Base-by-base conservation (phyloP, 2,888 invertebrate genomes). In the Pyralis farinalis region DNA sequence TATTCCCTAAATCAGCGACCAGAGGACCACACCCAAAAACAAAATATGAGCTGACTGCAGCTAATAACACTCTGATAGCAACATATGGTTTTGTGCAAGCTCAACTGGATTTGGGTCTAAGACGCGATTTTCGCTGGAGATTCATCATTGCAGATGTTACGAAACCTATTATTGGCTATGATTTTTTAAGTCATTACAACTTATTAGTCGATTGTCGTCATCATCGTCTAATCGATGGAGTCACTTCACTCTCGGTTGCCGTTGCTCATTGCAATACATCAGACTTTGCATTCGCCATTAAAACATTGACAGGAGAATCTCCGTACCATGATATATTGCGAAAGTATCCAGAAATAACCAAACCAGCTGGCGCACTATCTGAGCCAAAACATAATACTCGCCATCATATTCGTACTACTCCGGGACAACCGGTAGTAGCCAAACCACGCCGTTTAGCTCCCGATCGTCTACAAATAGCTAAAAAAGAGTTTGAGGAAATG, bases 151-250 rank as follows among this genome's bases (percentile, higher is more conserved):
- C 68, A 0, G 64, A 71, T 28, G 62, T 69, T 0, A 31, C 59
- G 0, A 57, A 53, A 28, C 58, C 71, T 0, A 72, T 74, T 7
- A 70, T 71, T 12, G 65, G 66, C 1, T 64, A 57, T 3, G 67
- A 71, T 44, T 71, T 76, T 31, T 41, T 72, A n/a, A 31, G 35
- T 1, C 51, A 53, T 37, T 71, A 53, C 34, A 52, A 55, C 7
- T 45, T 74, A 0, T 42, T 74, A 0, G 62, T 67, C 0, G 70
- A 73, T 36, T 30, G 62, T 2, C 39, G 51, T 1, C 49, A 60
- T 22, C 44, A 47, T 0, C 47, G 55, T 1, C 34, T 73, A 0
- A 30, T 63, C 0, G 55, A 57, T 22, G 37, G 38, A 0, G 5
- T 27, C 1, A 58, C 58, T 5, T 31, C 47, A n/a, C 30, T 54